Evolutionary conservation across 2,797 vertebrate species (phyloP).

Genomic region (Anabas testudineus): DNA sequence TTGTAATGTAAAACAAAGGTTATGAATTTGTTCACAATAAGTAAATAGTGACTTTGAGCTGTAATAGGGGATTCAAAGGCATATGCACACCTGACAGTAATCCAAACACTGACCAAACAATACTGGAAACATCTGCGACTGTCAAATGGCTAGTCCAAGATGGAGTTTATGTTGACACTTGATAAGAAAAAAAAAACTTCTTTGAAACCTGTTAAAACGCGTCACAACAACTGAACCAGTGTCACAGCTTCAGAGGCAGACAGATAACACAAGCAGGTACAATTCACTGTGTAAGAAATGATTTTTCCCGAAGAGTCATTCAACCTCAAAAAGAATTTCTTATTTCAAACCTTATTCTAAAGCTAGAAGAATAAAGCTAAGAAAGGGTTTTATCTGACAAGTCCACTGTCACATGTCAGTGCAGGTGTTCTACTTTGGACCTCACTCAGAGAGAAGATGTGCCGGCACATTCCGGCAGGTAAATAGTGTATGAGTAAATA

Average conservation of each 20-base stretch:
- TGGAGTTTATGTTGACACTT: too few species aligned
- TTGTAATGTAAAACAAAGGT: too few species aligned
- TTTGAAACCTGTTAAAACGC: background rate
- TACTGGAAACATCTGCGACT: too few species aligned
- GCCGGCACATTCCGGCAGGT: conserved; percentile 45
- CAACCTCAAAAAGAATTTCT: background rate
- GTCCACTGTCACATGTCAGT: conserved; percentile 39
- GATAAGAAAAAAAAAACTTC: background rate
- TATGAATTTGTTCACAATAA: too few species aligned
- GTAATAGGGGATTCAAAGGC: too few species aligned
- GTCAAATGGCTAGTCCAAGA: too few species aligned
- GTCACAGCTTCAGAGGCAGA: conserved; percentile 2
- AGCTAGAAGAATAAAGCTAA: conserved; percentile 17
- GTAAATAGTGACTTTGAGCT: too few species aligned
- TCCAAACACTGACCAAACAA: too few species aligned
- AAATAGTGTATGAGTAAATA: conserved; percentile 15
- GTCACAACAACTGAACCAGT: background rate
- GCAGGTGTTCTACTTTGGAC: conserved; percentile 51
- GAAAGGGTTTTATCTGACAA: conserved; percentile 20
- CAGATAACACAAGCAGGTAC: background rate
- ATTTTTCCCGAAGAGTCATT: background rate
- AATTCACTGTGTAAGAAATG: background rate
- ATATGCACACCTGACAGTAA: too few species aligned
- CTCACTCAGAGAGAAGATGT: conserved; percentile 38
- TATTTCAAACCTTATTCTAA: background rate